These are phyloP conservation scores for Sycophila sp. DNA, from an alignment of 1,140 invertebrate species.

Conservation along the genomic window DNA sequence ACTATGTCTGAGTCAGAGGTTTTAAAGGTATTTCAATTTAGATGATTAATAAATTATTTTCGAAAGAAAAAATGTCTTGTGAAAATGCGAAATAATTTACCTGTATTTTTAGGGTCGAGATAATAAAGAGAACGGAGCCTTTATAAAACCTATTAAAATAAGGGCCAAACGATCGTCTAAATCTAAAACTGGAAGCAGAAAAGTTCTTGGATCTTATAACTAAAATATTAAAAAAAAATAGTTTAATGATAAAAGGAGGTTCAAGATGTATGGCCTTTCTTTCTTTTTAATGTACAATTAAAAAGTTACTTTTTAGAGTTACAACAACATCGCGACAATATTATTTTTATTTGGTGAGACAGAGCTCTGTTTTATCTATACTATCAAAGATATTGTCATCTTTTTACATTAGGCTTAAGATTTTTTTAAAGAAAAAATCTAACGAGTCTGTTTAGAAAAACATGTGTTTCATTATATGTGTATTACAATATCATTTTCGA, in stretches of 20 bases:
- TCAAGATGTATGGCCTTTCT: neutral
- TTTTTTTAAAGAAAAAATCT: constrained; percentile 18
- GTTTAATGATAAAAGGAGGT: constrained; percentile 16
- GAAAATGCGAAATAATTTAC: neutral
- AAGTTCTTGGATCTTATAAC: constrained; percentile 46
- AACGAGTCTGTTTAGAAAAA: constrained; percentile 11
- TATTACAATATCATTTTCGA: constrained; percentile 10
- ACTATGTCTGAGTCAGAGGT: constrained; percentile 43
- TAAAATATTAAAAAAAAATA: constrained; percentile 36
- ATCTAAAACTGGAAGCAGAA: constrained; percentile 37
- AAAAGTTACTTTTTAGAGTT: constrained; percentile 19
- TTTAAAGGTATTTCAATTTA: constrained; percentile 32
- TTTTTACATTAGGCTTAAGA: constrained; percentile 14
- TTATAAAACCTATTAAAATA: constrained; percentile 44
- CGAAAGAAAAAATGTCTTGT: neutral
- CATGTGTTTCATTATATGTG: constrained; percentile 26
- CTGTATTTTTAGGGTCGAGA: constrained; percentile 37
- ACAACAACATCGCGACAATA: constrained; percentile 7
- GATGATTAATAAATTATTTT: neutral
- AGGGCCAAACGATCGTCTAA: constrained; percentile 45
- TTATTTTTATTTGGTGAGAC: constrained; percentile 22
- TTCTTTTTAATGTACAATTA: constrained; percentile 17
- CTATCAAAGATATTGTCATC: too few relatives aligned
- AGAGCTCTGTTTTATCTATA: too few relatives aligned
- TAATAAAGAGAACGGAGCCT: constrained; percentile 52